Percentiles rank a stretch among this genome's conserved stretches.
Evolutionary conservation across 2,113 vertebrate genomes (phyloP).

Genomic region (Xiphophorus couchianus): DNA sequence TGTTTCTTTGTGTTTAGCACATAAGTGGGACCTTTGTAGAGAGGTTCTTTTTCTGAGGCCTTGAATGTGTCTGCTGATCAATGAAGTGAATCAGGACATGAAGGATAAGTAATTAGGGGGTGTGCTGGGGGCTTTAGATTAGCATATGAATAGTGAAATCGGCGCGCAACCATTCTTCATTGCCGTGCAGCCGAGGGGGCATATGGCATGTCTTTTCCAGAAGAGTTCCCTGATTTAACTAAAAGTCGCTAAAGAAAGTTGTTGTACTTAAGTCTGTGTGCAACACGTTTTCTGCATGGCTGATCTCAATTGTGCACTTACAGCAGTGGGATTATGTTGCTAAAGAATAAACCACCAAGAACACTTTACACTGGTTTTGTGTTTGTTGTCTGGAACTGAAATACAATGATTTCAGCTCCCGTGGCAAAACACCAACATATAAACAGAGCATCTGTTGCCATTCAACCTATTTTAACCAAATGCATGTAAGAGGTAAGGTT

Average conservation of each 20-base stretch:
- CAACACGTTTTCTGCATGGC: constrained; percentile 24
- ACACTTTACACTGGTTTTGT: constrained; percentile 10
- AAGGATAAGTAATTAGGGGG: constrained; percentile 51
- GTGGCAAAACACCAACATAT: not conserved
- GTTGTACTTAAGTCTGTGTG: constrained; percentile 5
- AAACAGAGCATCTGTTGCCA: constrained; percentile 3
- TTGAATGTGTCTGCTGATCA: constrained; percentile 48
- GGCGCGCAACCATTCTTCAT: constrained; percentile 22
- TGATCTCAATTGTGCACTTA: constrained; percentile 34
- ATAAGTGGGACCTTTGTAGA: constrained; percentile 17
- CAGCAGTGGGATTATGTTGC: constrained; percentile 34
- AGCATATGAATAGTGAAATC: constrained; percentile 67
- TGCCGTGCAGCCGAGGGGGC: constrained; percentile 28
- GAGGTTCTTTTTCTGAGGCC: constrained; percentile 26
- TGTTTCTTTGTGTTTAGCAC: not conserved
- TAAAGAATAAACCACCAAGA: constrained; percentile 31
- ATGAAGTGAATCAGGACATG: constrained; percentile 49
- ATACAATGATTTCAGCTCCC: constrained; percentile 15
- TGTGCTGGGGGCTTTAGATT: constrained; percentile 53
- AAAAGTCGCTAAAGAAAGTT: constrained; percentile 34
- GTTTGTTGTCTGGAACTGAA: constrained; percentile 54
- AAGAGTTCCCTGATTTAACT: constrained; percentile 28
- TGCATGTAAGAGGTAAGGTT: not conserved
- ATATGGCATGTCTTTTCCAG: constrained; percentile 23
- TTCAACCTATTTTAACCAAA: not conserved